Evolutionary conservation across 1,140 invertebrate genomes (phyloP).

Genomic region (Chionoecetes opilio): DNA sequence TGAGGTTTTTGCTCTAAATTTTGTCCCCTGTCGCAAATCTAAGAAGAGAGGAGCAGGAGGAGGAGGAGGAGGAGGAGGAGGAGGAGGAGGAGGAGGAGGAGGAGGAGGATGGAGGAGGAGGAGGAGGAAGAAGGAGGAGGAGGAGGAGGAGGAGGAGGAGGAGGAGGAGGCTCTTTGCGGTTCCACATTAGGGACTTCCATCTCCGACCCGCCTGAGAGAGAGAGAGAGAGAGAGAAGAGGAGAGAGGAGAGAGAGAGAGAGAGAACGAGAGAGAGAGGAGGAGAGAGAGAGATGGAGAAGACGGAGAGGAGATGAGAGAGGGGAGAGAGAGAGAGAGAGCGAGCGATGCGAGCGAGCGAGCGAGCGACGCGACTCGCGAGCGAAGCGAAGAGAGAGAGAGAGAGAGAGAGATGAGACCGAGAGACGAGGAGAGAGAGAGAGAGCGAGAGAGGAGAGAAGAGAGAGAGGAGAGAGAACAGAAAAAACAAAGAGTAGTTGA

Average conservation of each 20-base stretch:
- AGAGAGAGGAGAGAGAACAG: background rate
- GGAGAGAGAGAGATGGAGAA: background rate
- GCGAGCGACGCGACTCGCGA: too few relatives aligned
- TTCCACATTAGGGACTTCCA: too few relatives aligned
- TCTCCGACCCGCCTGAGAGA: too few relatives aligned
- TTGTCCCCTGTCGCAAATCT: too few relatives aligned
- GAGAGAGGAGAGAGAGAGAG: too few relatives aligned
- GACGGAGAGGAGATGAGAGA: background rate
- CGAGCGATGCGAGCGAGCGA: background rate
- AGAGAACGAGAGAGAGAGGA: slow-evolving; percentile 39
- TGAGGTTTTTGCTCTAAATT: too few relatives aligned
- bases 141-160: background rate
- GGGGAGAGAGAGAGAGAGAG: background rate
- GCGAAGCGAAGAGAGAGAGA: background rate
- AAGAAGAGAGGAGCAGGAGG: too few relatives aligned
- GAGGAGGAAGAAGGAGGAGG: background rate
- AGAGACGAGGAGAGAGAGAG: background rate
- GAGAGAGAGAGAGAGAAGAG: too few relatives aligned
- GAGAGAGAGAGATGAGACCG: background rate
- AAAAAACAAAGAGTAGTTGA: background rate
- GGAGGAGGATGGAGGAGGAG: too few relatives aligned
- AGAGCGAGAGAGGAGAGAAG: background rate
- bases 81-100: too few relatives aligned
- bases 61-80: too few relatives aligned
- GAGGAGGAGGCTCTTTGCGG: background rate